These are phyloP conservation scores for Sitobion miscanthi DNA, from an alignment of 1,140 invertebrate species.

Conservation along the genomic window DNA sequence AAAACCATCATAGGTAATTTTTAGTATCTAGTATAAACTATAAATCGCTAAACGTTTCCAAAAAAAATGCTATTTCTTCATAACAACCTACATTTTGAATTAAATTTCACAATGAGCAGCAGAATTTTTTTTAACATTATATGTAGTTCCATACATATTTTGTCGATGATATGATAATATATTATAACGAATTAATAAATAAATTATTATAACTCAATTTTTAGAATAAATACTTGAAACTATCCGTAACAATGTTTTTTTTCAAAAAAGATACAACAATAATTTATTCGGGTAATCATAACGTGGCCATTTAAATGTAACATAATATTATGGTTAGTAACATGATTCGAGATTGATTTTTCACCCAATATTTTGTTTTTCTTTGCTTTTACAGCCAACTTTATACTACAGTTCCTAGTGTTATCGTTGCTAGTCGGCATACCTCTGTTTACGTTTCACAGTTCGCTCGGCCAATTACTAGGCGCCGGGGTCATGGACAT, in stretches of 20 bases:
- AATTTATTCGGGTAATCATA: background rate
- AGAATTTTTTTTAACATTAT: too few species aligned
- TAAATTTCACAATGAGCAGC: too few species aligned
- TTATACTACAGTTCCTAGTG: constrained; percentile 86
- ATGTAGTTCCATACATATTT: too few species aligned
- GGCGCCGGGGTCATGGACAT: constrained; percentile 86
- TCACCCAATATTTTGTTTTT: constrained; percentile 26
- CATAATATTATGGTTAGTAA: too few species aligned
- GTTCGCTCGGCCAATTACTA: constrained; percentile 84
- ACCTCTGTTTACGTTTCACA: constrained; percentile 82
- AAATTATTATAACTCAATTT: background rate
- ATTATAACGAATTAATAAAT: background rate
- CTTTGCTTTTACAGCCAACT: constrained; percentile 73
- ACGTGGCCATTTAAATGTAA: background rate
- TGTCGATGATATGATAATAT: too few species aligned
- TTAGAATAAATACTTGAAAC: background rate
- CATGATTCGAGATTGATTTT: background rate
- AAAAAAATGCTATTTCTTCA: background rate
- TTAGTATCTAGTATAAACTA: too few species aligned
- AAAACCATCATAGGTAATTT: background rate
- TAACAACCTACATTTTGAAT: too few species aligned
- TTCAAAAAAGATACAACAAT: background rate
- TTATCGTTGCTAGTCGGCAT: constrained; percentile 84
- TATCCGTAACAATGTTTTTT: background rate
- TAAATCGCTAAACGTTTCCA: too few species aligned